Evolutionary conservation across 1,140 invertebrate genomes (phyloP).

Genomic region (Goniozus legneri): DNA sequence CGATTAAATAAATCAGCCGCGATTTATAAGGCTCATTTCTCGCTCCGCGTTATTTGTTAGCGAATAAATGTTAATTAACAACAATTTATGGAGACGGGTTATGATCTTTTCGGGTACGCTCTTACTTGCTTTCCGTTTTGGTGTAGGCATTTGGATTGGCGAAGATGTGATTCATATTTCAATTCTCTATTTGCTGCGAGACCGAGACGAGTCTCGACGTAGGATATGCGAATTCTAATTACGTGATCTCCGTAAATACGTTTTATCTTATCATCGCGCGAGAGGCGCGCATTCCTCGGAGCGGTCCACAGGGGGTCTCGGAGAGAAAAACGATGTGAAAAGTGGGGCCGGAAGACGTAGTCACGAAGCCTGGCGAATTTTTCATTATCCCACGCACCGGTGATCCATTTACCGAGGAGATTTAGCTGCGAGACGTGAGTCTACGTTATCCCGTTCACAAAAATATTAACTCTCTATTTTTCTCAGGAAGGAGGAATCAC

Average conservation of each 20-base stretch:
- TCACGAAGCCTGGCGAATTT: constrained; percentile 18
- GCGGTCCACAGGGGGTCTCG: not conserved
- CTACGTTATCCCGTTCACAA: constrained; percentile 31
- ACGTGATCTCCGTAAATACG: constrained; percentile 12
- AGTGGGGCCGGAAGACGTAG: not conserved
- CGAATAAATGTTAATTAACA: too few relatives aligned
- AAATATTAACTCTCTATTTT: constrained; percentile 29
- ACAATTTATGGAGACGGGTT: too few relatives aligned
- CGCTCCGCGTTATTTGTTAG: too few relatives aligned
- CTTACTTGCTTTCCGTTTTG: too few relatives aligned
- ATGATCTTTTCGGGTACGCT: too few relatives aligned
- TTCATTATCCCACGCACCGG: constrained; percentile 30
- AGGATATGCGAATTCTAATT: too few relatives aligned
- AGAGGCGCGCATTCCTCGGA: too few relatives aligned
- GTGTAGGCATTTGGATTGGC: too few relatives aligned
- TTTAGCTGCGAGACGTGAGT: constrained; percentile 26
- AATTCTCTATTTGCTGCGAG: constrained; percentile 19
- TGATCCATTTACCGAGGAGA: constrained; percentile 31
- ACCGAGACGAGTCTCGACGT: too few relatives aligned
- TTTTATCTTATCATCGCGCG: constrained; percentile 26
- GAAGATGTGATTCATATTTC: constrained; percentile 31
- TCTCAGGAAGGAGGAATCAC: not conserved
- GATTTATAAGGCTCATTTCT: too few relatives aligned
- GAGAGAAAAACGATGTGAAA: not conserved
- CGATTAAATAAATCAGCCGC: too few relatives aligned